Evolutionary conservation across 2,888 invertebrate species (phyloP).

Genomic region (Trissolcus japonicus): DNA sequence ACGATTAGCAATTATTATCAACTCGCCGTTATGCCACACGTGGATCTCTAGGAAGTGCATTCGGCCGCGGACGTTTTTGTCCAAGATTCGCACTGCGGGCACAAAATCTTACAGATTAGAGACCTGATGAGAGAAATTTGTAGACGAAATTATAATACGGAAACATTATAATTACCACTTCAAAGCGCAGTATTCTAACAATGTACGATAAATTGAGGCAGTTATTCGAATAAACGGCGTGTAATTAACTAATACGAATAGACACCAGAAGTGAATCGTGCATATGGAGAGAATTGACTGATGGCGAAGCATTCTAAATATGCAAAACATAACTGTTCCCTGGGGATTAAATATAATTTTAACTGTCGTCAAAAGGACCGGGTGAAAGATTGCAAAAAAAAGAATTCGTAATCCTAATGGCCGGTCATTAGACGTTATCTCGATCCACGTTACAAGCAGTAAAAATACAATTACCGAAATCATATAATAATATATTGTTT

Average conservation of each 20-base stretch:
- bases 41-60: conserved; percentile 39
- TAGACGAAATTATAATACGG: not conserved
- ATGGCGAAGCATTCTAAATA: conserved; percentile 16
- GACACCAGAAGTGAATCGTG: conserved; percentile 1
- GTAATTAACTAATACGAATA: conserved; percentile 22
- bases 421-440: conserved; percentile 18
- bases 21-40: conserved; percentile 37
- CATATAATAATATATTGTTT: conserved; percentile 21
- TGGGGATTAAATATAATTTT: conserved; percentile 14
- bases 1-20: conserved; percentile 46
- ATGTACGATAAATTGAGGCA: conserved; percentile 19
- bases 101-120: not conserved
- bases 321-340: conserved; percentile 22
- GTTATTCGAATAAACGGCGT: conserved; percentile 18
- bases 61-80: conserved; percentile 21
- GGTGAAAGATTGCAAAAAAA: conserved; percentile 8
- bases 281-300: conserved; percentile 9
- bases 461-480: conserved; percentile 28
- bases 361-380: conserved; percentile 2
- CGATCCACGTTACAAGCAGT: conserved; percentile 5
- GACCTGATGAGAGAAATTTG: too few relatives aligned
- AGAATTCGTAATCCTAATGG: conserved; percentile 12
- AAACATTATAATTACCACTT: conserved; percentile 24
- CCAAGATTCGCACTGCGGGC: conserved; percentile 7
- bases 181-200: conserved; percentile 21